Percentiles rank a stretch among this genome's conserved stretches.
Conservation (phyloP, 2,888 invertebrate genomes). For the Sclerodermus sp. region DNA sequence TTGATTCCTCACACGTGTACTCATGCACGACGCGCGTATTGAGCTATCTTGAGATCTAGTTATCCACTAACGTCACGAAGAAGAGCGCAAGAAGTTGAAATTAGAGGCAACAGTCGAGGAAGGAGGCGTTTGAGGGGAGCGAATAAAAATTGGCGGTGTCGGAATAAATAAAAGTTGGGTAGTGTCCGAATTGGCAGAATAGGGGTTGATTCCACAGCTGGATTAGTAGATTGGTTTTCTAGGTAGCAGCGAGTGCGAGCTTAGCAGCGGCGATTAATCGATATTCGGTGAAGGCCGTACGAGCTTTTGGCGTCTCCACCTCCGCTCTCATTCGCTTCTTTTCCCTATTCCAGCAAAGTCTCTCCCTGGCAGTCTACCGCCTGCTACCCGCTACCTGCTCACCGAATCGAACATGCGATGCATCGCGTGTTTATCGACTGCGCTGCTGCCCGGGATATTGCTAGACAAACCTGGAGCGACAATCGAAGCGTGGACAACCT, state of each 20-base stretch:
- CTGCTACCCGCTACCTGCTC: slow-evolving; percentile 1
- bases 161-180: no score
- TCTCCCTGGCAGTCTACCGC: neutral
- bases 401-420: slow-evolving; percentile 5
- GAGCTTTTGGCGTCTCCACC: slow-evolving; percentile 29
- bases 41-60: no score
- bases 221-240: slow-evolving; percentile 21
- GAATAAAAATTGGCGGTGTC: no score
- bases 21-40: no score
- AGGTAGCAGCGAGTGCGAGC: slow-evolving; percentile 34
- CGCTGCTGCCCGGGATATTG: neutral
- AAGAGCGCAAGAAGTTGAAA: no score
- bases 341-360: neutral
- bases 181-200: no score
- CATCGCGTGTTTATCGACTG: neutral
- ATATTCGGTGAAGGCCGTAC: slow-evolving; percentile 34
- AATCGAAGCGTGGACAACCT: neutral
- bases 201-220: no score
- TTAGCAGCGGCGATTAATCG: slow-evolving; percentile 30
- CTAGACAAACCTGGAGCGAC: neutral
- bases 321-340: slow-evolving; percentile 13
- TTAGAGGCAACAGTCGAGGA: no score
- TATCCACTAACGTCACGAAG: no score
- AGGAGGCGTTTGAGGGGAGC: no score
- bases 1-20: no score